phyloP scores from a whole-genome alignment of 2,888 invertebrate species.

The Tenthredo amoena region DNA sequence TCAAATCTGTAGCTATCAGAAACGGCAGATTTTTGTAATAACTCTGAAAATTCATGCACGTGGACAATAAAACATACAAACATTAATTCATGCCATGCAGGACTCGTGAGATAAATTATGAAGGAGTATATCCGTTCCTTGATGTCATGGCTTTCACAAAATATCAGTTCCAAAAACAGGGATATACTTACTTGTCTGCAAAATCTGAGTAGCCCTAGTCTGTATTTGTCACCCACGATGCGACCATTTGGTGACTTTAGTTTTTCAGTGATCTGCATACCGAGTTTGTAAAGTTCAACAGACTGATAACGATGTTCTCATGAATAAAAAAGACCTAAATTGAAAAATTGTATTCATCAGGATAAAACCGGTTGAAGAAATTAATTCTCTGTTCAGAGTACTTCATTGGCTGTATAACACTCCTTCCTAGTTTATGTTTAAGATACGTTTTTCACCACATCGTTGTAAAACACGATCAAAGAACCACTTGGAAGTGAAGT shows the following conservation, averaged over 20 bases:
- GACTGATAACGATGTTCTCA: neutral
- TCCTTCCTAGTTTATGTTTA: neutral
- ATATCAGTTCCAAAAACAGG: neutral
- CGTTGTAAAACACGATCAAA: neutral
- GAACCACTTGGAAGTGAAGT: neutral
- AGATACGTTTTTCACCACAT: neutral
- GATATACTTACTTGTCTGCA: neutral
- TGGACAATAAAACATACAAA: neutral
- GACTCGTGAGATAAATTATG: neutral
- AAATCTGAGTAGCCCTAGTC: neutral
- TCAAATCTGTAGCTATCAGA: neutral
- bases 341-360: neutral
- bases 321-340: neutral
- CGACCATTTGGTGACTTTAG: neutral
- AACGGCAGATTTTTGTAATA: neutral
- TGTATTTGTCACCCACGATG: neutral
- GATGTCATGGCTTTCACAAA: neutral
- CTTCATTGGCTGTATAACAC: neutral
- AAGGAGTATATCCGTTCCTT: neutral
- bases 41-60: neutral
- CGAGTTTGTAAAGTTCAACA: neutral
- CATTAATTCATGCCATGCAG: neutral
- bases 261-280: conserved; percentile 16
- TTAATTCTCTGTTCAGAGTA: neutral
- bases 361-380: neutral